A percentile compares a stretch with the other conserved stretches of the same genome.
These are phyloP conservation scores for Taenioides sp. DNA, from an alignment of 2,797 vertebrate species.

Conservation along the genomic window DNA sequence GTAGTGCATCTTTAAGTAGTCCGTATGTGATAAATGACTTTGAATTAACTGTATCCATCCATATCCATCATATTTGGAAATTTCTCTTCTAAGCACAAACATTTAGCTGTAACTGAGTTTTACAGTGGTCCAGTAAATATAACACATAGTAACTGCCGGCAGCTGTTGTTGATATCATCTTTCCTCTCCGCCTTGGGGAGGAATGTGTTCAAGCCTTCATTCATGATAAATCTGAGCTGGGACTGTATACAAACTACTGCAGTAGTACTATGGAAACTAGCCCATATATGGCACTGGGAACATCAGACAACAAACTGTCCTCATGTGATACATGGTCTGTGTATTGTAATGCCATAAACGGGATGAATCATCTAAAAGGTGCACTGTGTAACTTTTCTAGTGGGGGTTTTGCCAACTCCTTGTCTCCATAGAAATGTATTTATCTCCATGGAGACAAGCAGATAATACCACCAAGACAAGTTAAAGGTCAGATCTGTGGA, in stretches of 20 bases:
- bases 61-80: background rate
- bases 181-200: slow-evolving; percentile 4
- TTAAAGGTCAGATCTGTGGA: no score
- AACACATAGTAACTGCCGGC: slow-evolving; percentile 7
- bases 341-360: background rate
- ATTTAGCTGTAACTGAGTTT: slow-evolving; percentile 1
- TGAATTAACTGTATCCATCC: background rate
- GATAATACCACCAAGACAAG: no score
- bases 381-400: no score
- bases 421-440: no score
- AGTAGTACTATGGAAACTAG: background rate
- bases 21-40: background rate
- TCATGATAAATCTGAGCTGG: slow-evolving; percentile 2
- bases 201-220: slow-evolving; percentile 8
- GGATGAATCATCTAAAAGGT: background rate
- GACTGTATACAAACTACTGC: background rate
- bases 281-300: background rate
- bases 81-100: background rate
- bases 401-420: no score
- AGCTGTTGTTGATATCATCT: slow-evolving; percentile 5
- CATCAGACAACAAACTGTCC: background rate
- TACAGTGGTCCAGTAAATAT: slow-evolving; percentile 1
- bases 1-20: no score
- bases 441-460: no score
- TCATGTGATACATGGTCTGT: background rate